A percentile compares a stretch with the other conserved stretches of the same genome.
Conservation (phyloP, 1,140 invertebrate species). For the Microvelia longipes region DNA sequence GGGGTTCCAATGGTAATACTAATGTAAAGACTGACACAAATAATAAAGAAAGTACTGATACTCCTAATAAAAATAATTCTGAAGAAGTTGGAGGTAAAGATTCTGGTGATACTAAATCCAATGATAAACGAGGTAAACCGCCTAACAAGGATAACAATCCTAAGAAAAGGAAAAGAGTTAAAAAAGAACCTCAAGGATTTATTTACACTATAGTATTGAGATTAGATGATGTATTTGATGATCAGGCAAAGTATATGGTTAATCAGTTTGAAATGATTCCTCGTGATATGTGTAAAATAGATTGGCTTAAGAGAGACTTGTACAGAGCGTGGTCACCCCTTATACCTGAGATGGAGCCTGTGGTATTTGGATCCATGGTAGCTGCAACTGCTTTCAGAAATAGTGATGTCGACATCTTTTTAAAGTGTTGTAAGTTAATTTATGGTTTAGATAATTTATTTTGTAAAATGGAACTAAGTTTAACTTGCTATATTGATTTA, state of each 20-base stretch:
- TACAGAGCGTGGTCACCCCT: background rate
- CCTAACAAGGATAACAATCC: background rate
- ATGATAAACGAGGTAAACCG: background rate
- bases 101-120: background rate
- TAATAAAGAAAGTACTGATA: too few species aligned
- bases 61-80: background rate
- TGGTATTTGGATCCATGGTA: constrained; percentile 7
- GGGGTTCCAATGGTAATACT: too few species aligned
- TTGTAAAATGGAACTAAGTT: too few species aligned
- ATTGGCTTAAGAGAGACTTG: constrained; percentile 3
- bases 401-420: constrained; percentile 12
- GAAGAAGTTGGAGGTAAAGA: background rate
- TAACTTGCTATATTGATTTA: too few species aligned
- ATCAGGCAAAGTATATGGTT: background rate
- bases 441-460: too few species aligned
- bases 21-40: too few species aligned
- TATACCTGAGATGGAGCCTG: background rate
- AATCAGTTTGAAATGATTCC: background rate
- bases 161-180: background rate
- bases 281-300: background rate
- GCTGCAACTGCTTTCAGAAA: constrained; percentile 7
- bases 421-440: constrained; percentile 10
- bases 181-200: background rate
- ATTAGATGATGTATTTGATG: background rate
- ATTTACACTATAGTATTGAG: background rate